Base-by-base conservation (phyloP, 2,113 vertebrate species). In the Seriola dumerili region DNA sequence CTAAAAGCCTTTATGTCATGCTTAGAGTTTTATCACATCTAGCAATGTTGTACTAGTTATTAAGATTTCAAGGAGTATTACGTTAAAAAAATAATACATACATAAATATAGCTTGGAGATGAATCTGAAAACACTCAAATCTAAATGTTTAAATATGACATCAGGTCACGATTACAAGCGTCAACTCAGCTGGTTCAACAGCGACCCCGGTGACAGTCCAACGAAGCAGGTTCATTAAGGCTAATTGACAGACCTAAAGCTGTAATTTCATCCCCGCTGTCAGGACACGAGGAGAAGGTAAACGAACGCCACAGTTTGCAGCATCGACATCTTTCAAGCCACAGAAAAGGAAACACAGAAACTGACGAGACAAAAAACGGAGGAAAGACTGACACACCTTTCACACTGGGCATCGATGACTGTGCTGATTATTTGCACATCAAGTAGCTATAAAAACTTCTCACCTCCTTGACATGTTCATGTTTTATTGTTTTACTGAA, bases 221-320 rank as follows among this genome's bases (percentile, higher is more conserved):
- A 32, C 0, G 29, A 65, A 68, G 42, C 40, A 29, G 2, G 23
- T 48, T 70, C 76, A 72, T 83, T 38, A 29, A n/a, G 63, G 57
- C 57, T 55, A 85, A 76, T 3, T n/a, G 71, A 75, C 23, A 29
- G 29, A 79, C 34, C 34, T 8, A 8, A 50, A 61, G 81, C 88
- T 90, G 88, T 88, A 86, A 90, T 86, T 88, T 83, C 81, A 89
- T 57, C 83, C 71, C 16, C 34, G 19, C 76, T 6, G 29, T 36
- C 38, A 17, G 74, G 59, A 85, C 70, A 44, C 3, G 12, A 78
- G 42, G 38, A 42, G 61, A 21, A 19, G 61, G 74, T 78, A 64
- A 83, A 83, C 7, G 17, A 78, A 63, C 8, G 44, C 62, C 58
- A n/a, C 6, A 0, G 42, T 52, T 21, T 50, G 67, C 77, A 54